Percentiles rank a stretch among this genome's conserved stretches.
These are phyloP conservation scores for Leptinotarsa tumamoca DNA, from an alignment of 2,888 invertebrate species.

Conservation along the genomic window DNA sequence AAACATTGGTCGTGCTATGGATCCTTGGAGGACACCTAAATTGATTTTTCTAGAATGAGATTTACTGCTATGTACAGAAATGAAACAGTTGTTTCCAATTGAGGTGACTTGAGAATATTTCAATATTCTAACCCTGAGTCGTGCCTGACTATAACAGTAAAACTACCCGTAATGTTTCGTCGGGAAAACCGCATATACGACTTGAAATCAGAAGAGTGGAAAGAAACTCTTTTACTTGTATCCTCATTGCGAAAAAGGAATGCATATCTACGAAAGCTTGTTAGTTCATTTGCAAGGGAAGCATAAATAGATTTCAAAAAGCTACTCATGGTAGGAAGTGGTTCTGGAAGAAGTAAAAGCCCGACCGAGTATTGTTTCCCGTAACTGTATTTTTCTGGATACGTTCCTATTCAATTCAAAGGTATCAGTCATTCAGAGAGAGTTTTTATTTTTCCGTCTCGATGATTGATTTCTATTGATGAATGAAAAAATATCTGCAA, in stretches of 20 bases:
- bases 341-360: constrained; percentile 1
- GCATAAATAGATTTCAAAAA: constrained; percentile 13
- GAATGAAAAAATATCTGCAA: not conserved
- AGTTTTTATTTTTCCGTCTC: constrained; percentile 3
- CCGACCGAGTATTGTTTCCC: not conserved
- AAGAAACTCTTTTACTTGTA: no score
- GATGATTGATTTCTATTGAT: constrained; percentile 3
- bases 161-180: no score
- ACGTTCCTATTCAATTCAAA: constrained; percentile 4
- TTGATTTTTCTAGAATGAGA: no score
- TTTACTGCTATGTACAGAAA: no score
- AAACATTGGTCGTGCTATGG: no score
- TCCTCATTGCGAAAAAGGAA: not conserved
- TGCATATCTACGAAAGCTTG: constrained; percentile 1
- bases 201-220: no score
- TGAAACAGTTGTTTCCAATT: no score
- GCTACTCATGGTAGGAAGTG: not conserved
- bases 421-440: not conserved
- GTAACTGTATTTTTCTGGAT: not conserved
- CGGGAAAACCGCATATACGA: no score
- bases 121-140: no score
- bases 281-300: constrained; percentile 9
- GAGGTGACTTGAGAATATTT: no score
- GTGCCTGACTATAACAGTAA: no score
- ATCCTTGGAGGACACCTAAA: no score